Evolutionary conservation across 2,888 invertebrate species (phyloP).

Genomic region (Omphaloscelis lunosa): DNA sequence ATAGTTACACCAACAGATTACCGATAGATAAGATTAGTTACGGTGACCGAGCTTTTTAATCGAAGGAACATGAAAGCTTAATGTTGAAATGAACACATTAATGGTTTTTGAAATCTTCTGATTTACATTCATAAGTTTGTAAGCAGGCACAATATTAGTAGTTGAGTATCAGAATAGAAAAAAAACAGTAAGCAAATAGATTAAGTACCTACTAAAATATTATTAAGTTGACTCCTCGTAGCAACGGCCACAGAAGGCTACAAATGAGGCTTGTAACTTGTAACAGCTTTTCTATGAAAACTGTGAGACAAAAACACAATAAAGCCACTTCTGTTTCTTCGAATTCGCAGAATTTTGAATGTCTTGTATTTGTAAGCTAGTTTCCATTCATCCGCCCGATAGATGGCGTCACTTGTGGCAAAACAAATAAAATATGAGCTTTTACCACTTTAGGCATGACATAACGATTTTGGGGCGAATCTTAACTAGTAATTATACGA

Average conservation of each 20-base stretch:
- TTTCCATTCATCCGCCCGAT: constrained; percentile 64
- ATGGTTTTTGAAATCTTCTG: constrained; percentile 21
- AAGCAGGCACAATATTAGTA: neutral
- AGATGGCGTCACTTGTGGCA: constrained; percentile 84
- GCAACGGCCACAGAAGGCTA: constrained; percentile 23
- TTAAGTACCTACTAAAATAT: neutral
- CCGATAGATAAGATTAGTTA: constrained; percentile 72
- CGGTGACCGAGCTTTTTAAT: constrained; percentile 70
- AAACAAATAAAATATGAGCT: constrained; percentile 74
- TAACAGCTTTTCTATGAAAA: constrained; percentile 17
- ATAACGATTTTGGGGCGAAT: constrained; percentile 68
- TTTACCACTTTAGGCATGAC: constrained; percentile 63
- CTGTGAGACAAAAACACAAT: constrained; percentile 6
- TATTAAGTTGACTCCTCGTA: neutral
- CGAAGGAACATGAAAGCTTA: constrained; percentile 62
- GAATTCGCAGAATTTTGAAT: constrained; percentile 52
- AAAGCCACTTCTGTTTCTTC: constrained; percentile 3
- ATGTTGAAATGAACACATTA: constrained; percentile 62
- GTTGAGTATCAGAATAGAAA: neutral
- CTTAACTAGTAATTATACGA: constrained; percentile 77
- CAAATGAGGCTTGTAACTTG: neutral
- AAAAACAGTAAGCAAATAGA: constrained; percentile 1
- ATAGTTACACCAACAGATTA: constrained; percentile 72
- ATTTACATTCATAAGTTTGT: constrained; percentile 19
- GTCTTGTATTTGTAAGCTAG: constrained; percentile 23